A percentile compares a stretch with the other conserved stretches of the same genome.
Evolutionary conservation across 1,140 invertebrate genomes (phyloP).

Genomic region (fruit fly (Drosophila melanogaster)): Release_6_plus_ISO1_MT NT_037436.4:619501-620000

Average conservation of each 20-base stretch:
- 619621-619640: no score
- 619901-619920: slow-evolving; percentile 48
- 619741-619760: slow-evolving; percentile 62
- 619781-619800: not conserved
- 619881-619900: slow-evolving; percentile 56
- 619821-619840: slow-evolving; percentile 78
- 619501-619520: not conserved
- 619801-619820: slow-evolving; percentile 25
- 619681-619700: not conserved
- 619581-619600: no score
- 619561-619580: no score
- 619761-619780: not conserved
- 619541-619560: no score
- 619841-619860: slow-evolving; percentile 62
- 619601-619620: no score
- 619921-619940: slow-evolving; percentile 75
- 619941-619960: slow-evolving; percentile 46
- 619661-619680: not conserved
- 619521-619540: no score
- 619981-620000: slow-evolving; percentile 2
- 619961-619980: not conserved
- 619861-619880: slow-evolving; percentile 33
- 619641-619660: no score
- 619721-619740: slow-evolving; percentile 64
- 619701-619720: slow-evolving; percentile 3